Conservation (phyloP, 2,888 invertebrate species). For the Linyphia triangularis region DNA sequence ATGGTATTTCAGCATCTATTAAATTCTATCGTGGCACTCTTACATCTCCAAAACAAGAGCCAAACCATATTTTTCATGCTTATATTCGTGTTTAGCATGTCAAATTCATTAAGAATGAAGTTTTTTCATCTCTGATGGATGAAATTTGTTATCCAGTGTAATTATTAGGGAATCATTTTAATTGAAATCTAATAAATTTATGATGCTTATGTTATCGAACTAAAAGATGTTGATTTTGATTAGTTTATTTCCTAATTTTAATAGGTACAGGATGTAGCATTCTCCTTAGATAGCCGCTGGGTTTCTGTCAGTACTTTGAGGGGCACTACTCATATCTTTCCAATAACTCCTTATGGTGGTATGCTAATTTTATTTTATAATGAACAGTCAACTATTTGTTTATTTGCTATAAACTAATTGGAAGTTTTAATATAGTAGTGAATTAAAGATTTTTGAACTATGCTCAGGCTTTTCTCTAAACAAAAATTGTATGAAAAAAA, state of each 20-base stretch:
- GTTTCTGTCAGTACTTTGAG: conserved; percentile 95
- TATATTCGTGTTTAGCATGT: too few relatives aligned
- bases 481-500: too few relatives aligned
- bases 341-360: conserved; percentile 96
- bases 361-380: conserved; percentile 45
- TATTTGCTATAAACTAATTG: background rate
- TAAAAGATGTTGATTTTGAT: background rate
- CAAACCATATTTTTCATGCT: too few relatives aligned
- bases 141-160: background rate
- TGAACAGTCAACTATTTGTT: background rate
- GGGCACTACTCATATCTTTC: conserved; percentile 98
- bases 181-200: background rate
- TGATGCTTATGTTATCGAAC: background rate
- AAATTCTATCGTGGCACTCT: too few relatives aligned
- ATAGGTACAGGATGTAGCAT: conserved; percentile 89
- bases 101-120: too few relatives aligned
- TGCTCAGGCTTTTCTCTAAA: too few relatives aligned
- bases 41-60: too few relatives aligned
- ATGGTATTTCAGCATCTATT: too few relatives aligned
- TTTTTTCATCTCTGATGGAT: background rate
- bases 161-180: background rate
- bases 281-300: conserved; percentile 96
- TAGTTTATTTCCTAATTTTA: background rate
- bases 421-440: too few relatives aligned
- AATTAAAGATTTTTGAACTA: background rate